phyloP scores from a whole-genome alignment of 2,888 invertebrate species.

The Torymus texanus region DNA sequence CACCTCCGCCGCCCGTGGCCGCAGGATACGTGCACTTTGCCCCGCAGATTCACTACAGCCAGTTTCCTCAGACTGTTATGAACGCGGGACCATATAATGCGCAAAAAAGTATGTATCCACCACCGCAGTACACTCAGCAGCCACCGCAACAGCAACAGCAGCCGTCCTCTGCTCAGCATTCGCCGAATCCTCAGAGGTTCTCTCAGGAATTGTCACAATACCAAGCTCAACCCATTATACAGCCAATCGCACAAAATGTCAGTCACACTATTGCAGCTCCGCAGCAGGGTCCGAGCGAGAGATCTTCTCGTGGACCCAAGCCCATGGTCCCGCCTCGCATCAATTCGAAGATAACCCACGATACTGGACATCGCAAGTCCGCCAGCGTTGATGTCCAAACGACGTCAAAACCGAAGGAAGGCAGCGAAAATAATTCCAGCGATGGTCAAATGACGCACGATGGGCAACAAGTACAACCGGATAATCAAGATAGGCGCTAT shows the following conservation, averaged over 20 bases:
- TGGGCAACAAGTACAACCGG: conserved; percentile 48
- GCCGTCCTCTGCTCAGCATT: conserved; percentile 65
- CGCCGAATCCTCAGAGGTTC: conserved; percentile 71
- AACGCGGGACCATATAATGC: conserved; percentile 69
- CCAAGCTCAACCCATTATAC: conserved; percentile 72
- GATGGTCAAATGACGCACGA: conserved; percentile 43
- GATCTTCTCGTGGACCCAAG: conserved; percentile 68
- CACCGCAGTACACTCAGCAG: conserved; percentile 43
- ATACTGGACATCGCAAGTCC: conserved; percentile 67
- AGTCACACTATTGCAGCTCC: conserved; percentile 62
- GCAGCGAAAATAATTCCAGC: background rate
- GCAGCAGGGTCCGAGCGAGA: conserved; percentile 61
- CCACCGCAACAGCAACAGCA: conserved; percentile 27
- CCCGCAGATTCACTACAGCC: conserved; percentile 67
- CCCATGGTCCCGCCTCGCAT: conserved; percentile 72
- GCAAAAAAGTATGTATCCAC: conserved; percentile 66
- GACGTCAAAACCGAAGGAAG: conserved; percentile 58
- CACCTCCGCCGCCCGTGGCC: conserved; percentile 65
- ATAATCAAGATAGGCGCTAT: conserved; percentile 64
- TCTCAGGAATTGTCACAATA: conserved; percentile 71
- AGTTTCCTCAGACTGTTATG: conserved; percentile 71
- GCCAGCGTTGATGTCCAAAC: conserved; percentile 65
- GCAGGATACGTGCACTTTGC: conserved; percentile 63
- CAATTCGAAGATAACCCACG: conserved; percentile 72
- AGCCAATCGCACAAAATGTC: conserved; percentile 71